These are phyloP conservation scores for Alsophila aescularia DNA, from an alignment of 2,888 invertebrate species.

Conservation along the genomic window DNA sequence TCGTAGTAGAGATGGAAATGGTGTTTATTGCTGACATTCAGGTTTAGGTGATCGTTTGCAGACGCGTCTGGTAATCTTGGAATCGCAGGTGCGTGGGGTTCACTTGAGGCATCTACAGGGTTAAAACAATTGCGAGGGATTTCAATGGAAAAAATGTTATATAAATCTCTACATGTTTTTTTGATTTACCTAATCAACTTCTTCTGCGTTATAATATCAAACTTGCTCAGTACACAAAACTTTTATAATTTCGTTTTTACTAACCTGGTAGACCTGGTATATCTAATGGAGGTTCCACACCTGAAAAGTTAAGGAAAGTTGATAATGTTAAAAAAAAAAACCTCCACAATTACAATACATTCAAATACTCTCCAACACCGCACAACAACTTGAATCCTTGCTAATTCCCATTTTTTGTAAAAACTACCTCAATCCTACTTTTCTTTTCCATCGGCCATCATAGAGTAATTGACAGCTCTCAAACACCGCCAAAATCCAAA, in stretches of 20 bases:
- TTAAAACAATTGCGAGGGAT: not conserved
- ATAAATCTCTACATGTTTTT: not conserved
- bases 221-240: no score
- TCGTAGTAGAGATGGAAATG: constrained; percentile 18
- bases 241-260: not conserved
- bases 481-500: no score
- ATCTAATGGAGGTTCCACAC: constrained; percentile 41
- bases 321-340: no score
- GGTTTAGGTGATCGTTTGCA: constrained; percentile 45
- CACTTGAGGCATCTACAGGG: not conserved
- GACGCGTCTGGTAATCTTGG: constrained; percentile 39
- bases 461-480: no score
- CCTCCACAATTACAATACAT: no score
- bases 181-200: no score
- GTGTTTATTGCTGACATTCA: constrained; percentile 47
- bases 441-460: no score
- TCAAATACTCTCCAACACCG: no score
- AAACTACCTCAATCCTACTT: no score
- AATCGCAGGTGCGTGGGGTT: constrained; percentile 44
- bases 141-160: not conserved
- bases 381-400: no score
- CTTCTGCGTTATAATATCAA: no score
- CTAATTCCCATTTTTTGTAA: no score
- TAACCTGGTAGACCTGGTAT: constrained; percentile 33
- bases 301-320: constrained; percentile 33